Base-by-base conservation (phyloP, 2,888 invertebrate genomes). In the Aleiodes alternator region DNA sequence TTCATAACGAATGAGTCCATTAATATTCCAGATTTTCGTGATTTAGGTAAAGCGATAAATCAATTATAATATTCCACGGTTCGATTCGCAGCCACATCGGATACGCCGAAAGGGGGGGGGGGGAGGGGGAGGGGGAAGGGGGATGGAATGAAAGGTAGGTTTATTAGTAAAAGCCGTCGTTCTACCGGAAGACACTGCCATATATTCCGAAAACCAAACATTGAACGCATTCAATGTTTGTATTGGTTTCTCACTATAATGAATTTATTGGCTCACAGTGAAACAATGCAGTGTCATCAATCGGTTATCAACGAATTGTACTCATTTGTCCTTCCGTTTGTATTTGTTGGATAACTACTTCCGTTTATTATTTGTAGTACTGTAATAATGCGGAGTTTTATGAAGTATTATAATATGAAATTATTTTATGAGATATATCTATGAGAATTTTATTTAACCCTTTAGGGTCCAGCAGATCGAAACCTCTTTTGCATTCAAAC, bases 51-150 rank as follows among this genome's bases (percentile, higher is more conserved):
- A 68, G 50, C 68, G 51, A 88, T 89, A 89, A 89, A 89, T 89
- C 89, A 89, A 89, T 89, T 89, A 89, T 89, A 88, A 89, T 89
- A 89, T 89, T 89, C 88, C 89, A 89, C 86, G 89, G 87, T 88
- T 88, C 85, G 88, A 86, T 88, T 86, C 85, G 88, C 43, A 43
- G 86, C 85, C 87, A 79, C 78, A 88, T 87, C 87, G 88, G 87
- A 43, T 11, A 9, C 11, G 43, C 8, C 43, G 38, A 38, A 23
- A 23, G 23, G 23, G 23, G 23, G 23, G 23, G 23, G 23, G 23
- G 23, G 23, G 23, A 3, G 43, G 43, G 23, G 23, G 2, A 23
- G 9, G 43, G 43, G 43, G 43, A 9, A 1, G 43, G 43, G 43
- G 9, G 7, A 1, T 5, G 9, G 43, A 8, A 43, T 8, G 43